Evolutionary conservation across 1,140 invertebrate genomes (phyloP).

Genomic region (Drosophila novamexicana): DNA sequence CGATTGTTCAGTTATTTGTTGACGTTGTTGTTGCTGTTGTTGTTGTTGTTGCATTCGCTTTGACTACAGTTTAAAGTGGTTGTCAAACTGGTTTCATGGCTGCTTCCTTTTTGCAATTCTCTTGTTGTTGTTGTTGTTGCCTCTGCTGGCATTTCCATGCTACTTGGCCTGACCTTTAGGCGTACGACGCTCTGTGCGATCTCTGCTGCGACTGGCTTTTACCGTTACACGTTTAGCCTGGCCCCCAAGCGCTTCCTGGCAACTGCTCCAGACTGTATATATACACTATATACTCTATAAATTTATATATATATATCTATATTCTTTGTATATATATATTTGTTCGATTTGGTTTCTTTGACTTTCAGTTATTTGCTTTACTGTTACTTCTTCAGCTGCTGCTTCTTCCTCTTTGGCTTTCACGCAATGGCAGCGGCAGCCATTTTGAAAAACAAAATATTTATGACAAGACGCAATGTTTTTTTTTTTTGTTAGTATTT

Average conservation of each 20-base stretch:
- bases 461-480: conserved; percentile 25
- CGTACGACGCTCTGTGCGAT: conserved; percentile 57
- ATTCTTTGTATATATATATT: neutral
- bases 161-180: conserved; percentile 75
- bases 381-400: conserved; percentile 15
- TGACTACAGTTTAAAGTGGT: conserved; percentile 66
- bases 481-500: conserved; percentile 1
- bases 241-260: conserved; percentile 67
- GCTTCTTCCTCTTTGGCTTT: conserved; percentile 28
- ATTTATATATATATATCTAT: conserved; percentile 5
- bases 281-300: neutral
- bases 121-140: conserved; percentile 40
- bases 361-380: conserved; percentile 12
- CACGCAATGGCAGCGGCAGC: conserved; percentile 45
- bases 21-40: conserved; percentile 17
- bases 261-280: conserved; percentile 23
- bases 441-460: conserved; percentile 47
- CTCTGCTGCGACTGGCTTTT: conserved; percentile 59
- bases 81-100: conserved; percentile 75
- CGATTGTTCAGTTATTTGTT: conserved; percentile 36
- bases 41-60: conserved; percentile 43
- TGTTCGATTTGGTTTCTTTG: neutral
- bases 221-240: conserved; percentile 58
- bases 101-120: conserved; percentile 80
- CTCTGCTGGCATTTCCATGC: conserved; percentile 60